phyloP scores from a whole-genome alignment of 2,888 invertebrate species.

The Molanna angustata region DNA sequence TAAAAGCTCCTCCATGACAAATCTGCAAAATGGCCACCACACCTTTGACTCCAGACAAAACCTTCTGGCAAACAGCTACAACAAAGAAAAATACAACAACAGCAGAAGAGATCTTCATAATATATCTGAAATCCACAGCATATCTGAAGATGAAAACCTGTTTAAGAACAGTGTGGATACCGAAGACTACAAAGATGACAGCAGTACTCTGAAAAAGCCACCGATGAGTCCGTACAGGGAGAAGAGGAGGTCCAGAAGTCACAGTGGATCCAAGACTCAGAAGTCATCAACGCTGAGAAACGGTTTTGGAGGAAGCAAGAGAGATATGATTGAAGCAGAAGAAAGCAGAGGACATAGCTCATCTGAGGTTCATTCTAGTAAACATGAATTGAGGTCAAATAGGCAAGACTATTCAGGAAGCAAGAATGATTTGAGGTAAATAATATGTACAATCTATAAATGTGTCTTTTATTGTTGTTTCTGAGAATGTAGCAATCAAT shows the following conservation, averaged over 20 bases:
- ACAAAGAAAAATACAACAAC: slow-evolving; percentile 27
- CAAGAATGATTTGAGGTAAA: slow-evolving; percentile 48
- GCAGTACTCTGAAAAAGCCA: slow-evolving; percentile 39
- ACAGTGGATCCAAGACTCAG: slow-evolving; percentile 50
- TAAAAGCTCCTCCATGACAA: slow-evolving; percentile 50
- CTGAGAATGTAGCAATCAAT: too few relatives aligned
- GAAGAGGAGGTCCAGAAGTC: slow-evolving; percentile 44
- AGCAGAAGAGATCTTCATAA: slow-evolving; percentile 37
- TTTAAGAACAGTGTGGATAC: slow-evolving; percentile 37
- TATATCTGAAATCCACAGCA: slow-evolving; percentile 54
- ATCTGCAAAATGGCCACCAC: slow-evolving; percentile 41
- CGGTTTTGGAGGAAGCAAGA: slow-evolving; percentile 36
- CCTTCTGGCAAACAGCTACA: slow-evolving; percentile 28
- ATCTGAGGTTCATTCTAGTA: slow-evolving; percentile 46
- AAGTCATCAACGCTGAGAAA: slow-evolving; percentile 39
- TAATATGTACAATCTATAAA: too few relatives aligned
- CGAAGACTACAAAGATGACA: slow-evolving; percentile 18
- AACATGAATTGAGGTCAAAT: slow-evolving; percentile 45
- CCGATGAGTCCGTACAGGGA: slow-evolving; percentile 49
- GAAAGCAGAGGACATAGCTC: slow-evolving; percentile 35
- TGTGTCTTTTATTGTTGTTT: too few relatives aligned
- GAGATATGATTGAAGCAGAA: slow-evolving; percentile 20
- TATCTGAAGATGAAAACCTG: slow-evolving; percentile 48
- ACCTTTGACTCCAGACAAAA: slow-evolving; percentile 26
- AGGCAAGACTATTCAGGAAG: slow-evolving; percentile 43